phyloP scores from a whole-genome alignment of 1,140 invertebrate species.

The Heterodera carotae region DNA sequence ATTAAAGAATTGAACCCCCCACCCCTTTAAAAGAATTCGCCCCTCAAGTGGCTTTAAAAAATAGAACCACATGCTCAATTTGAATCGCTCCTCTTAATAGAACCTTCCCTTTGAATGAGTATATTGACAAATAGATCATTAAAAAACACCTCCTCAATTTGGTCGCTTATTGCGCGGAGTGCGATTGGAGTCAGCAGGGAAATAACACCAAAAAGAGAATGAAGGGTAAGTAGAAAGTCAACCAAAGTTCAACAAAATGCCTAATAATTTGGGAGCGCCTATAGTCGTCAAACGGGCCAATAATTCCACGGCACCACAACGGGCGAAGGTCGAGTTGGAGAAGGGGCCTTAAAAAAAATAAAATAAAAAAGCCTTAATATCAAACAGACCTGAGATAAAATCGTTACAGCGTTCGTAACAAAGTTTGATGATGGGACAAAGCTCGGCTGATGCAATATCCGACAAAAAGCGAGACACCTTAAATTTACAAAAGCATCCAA shows the following conservation, averaged over 20 bases:
- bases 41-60: no score
- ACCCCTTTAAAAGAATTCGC: no score
- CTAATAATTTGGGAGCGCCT: conserved; percentile 9
- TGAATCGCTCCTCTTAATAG: no score
- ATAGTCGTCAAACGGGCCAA: conserved; percentile 28
- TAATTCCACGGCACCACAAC: conserved; percentile 51
- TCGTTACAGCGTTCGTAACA: conserved; percentile 28
- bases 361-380: not conserved
- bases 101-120: no score
- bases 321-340: conserved; percentile 24
- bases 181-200: conserved; percentile 57
- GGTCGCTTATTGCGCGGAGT: conserved; percentile 46
- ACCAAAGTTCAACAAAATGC: not conserved
- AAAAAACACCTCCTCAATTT: conserved; percentile 41
- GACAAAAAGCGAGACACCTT: conserved; percentile 43
- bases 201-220: conserved; percentile 34
- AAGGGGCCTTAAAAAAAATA: not conserved
- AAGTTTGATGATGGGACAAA: conserved; percentile 41
- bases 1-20: no score
- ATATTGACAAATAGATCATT: no score
- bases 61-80: no score
- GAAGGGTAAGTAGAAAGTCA: not conserved
- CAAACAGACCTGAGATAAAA: conserved; percentile 24
- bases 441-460: conserved; percentile 45
- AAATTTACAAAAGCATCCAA: no score